Evolutionary conservation across 2,888 invertebrate genomes (phyloP).

Genomic region (Nomada lathburiana): DNA sequence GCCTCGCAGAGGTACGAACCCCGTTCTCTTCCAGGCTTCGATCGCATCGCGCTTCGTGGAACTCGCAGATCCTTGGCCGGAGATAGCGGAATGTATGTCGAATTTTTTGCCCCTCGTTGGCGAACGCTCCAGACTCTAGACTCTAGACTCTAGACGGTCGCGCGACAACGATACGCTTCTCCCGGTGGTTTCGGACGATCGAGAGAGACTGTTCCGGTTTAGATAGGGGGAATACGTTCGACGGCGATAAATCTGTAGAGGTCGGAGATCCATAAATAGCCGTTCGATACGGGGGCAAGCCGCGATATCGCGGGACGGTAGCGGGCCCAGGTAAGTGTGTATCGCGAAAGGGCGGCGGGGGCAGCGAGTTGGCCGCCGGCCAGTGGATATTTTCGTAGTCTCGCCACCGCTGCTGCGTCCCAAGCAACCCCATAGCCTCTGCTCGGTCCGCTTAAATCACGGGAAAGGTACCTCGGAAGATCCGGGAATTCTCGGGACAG

Average conservation of each 20-base stretch:
- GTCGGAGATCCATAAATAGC: slow-evolving; percentile 78
- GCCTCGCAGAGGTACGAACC: neutral
- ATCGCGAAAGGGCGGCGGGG: slow-evolving; percentile 48
- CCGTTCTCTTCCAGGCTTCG: neutral
- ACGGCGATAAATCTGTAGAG: slow-evolving; percentile 76
- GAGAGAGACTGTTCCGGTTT: neutral
- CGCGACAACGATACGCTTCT: neutral
- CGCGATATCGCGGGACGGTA: slow-evolving; percentile 36
- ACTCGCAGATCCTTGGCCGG: slow-evolving; percentile 3
- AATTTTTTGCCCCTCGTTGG: neutral
- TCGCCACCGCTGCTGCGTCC: slow-evolving; percentile 22
- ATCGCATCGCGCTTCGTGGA: slow-evolving; percentile 14
- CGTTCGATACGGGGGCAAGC: slow-evolving; percentile 58
- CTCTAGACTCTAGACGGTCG: neutral
- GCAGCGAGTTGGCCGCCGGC: slow-evolving; percentile 74
- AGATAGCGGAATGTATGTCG: slow-evolving; percentile 30
- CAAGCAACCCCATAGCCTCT: slow-evolving; percentile 46
- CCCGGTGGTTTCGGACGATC: neutral
- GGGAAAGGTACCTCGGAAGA: slow-evolving; percentile 72
- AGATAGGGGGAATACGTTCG: slow-evolving; percentile 67
- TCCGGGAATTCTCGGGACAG: slow-evolving; percentile 67
- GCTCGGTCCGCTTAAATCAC: slow-evolving; percentile 79
- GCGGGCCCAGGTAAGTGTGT: slow-evolving; percentile 41
- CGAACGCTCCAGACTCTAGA: neutral
- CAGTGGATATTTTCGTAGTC: slow-evolving; percentile 78